Evolutionary conservation across 2,797 vertebrate species (phyloP).

Genomic region (Acanthurus leucopareius): DNA sequence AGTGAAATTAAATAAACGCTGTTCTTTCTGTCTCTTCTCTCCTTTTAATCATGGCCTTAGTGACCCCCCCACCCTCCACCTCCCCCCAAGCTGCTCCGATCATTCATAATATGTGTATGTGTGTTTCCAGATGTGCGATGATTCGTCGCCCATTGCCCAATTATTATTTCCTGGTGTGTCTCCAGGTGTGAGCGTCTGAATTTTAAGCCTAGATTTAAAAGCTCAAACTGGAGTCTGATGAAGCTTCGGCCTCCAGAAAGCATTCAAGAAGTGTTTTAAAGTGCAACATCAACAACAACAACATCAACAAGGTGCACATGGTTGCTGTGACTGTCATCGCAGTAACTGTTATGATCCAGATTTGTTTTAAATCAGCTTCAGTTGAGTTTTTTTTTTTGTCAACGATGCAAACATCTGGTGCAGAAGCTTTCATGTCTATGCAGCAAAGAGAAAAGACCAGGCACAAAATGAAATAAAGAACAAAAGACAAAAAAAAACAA

Average conservation of each 20-base stretch:
- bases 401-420: slow-evolving; percentile 15
- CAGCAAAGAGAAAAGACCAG: slow-evolving; percentile 30
- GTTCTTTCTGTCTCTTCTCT: slow-evolving; percentile 62
- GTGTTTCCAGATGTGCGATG: slow-evolving; percentile 46
- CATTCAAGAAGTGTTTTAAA: slow-evolving; percentile 8
- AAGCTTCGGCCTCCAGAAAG: slow-evolving; percentile 5
- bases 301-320: not conserved
- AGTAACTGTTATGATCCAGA: slow-evolving; percentile 21
- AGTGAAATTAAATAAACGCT: slow-evolving; percentile 70
- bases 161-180: slow-evolving; percentile 17
- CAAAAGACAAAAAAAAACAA: not conserved
- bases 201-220: slow-evolving; percentile 7
- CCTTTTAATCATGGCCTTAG: slow-evolving; percentile 73
- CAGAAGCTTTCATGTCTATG: slow-evolving; percentile 41
- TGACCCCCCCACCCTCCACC: slow-evolving; percentile 25
- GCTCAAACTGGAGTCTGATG: slow-evolving; percentile 11
- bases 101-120: slow-evolving; percentile 29
- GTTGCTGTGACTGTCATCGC: slow-evolving; percentile 7
- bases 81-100: slow-evolving; percentile 59
- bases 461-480: not conserved
- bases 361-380: slow-evolving; percentile 13
- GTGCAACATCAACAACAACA: not conserved
- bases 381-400: slow-evolving; percentile 14
- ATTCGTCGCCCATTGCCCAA: slow-evolving; percentile 34
- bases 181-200: slow-evolving; percentile 25